Conservation (phyloP, 2,113 vertebrate species). For the Elephas maximus region DNA sequence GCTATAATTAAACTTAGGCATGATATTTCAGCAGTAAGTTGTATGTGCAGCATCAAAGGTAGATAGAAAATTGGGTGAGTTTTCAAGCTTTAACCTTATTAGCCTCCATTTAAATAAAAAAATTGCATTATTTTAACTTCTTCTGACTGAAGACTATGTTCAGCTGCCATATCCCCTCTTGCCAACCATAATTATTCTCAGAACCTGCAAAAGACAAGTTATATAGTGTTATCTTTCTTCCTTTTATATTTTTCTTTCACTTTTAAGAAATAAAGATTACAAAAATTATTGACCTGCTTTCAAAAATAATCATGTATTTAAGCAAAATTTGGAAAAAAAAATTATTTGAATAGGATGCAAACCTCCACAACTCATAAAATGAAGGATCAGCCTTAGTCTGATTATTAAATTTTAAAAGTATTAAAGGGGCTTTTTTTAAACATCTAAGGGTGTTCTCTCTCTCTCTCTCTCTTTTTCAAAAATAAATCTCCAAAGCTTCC, state of each 20-base stretch:
- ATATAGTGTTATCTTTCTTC: background rate
- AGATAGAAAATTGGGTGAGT: conserved; percentile 50
- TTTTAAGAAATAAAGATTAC: conserved; percentile 46
- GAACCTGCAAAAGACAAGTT: conserved; percentile 46
- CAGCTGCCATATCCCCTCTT: conserved; percentile 2
- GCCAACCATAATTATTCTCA: conserved; percentile 49
- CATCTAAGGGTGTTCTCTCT: conserved; percentile 69
- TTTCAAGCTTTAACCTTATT: conserved; percentile 35
- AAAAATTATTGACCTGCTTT: conserved; percentile 2
- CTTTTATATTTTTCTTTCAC: conserved; percentile 64
- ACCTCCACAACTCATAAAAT: conserved; percentile 60
- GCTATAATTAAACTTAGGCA: conserved; percentile 48
- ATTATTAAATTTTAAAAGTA: conserved; percentile 70
- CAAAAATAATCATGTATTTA: conserved; percentile 49
- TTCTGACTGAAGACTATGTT: conserved; percentile 17
- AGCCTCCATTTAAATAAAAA: conserved; percentile 64
- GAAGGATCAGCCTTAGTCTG: conserved; percentile 21
- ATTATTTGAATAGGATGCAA: background rate
- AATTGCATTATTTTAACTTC: conserved; percentile 44
- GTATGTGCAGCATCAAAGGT: background rate
- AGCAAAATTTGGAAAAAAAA: conserved; percentile 39
- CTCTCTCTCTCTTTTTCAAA: background rate
- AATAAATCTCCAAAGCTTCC: conserved; percentile 78
- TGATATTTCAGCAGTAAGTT: conserved; percentile 47
- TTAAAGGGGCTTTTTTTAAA: conserved; percentile 43